These are phyloP conservation scores for Lophius americanus DNA, from an alignment of 2,797 vertebrate species.

Conservation along the genomic window DNA sequence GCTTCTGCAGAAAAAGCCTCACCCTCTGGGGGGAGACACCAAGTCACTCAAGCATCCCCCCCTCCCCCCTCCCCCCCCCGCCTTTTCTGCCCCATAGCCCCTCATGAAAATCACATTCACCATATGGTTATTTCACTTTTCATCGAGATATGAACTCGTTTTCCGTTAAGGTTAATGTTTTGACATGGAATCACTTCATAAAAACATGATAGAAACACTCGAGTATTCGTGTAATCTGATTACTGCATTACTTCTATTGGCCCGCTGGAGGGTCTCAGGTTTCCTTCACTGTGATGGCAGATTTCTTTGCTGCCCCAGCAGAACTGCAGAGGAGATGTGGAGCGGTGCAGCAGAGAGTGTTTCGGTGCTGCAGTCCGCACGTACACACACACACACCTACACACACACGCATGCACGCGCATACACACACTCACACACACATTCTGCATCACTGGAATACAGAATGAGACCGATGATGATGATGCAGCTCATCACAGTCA, in stretches of 20 bases:
- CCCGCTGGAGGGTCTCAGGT: constrained; percentile 34
- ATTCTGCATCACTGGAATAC: constrained; percentile 75
- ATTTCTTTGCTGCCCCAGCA: constrained; percentile 69
- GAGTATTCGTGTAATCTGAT: background rate
- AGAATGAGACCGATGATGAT: constrained; percentile 54
- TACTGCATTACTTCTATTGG: background rate
- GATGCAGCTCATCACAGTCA: background rate
- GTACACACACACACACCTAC: constrained; percentile 13
- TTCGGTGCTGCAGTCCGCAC: constrained; percentile 70
- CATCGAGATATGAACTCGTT: too few relatives aligned
- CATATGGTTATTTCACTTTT: too few relatives aligned
- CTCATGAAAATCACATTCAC: background rate
- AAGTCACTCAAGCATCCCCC: constrained; percentile 67
- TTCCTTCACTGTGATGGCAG: constrained; percentile 58
- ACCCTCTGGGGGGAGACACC: constrained; percentile 51
- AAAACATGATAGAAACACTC: background rate
- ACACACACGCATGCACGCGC: constrained; percentile 20
- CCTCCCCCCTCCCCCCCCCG: background rate
- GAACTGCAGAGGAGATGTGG: constrained; percentile 44
- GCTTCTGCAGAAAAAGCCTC: constrained; percentile 72
- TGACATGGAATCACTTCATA: too few relatives aligned
- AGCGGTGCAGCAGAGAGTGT: constrained; percentile 36
- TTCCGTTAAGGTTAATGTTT: too few relatives aligned
- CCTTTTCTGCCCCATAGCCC: constrained; percentile 14
- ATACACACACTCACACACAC: constrained; percentile 12